Conservation (phyloP, 2,113 vertebrate genomes). For the Nesoenas mayeri region DNA sequence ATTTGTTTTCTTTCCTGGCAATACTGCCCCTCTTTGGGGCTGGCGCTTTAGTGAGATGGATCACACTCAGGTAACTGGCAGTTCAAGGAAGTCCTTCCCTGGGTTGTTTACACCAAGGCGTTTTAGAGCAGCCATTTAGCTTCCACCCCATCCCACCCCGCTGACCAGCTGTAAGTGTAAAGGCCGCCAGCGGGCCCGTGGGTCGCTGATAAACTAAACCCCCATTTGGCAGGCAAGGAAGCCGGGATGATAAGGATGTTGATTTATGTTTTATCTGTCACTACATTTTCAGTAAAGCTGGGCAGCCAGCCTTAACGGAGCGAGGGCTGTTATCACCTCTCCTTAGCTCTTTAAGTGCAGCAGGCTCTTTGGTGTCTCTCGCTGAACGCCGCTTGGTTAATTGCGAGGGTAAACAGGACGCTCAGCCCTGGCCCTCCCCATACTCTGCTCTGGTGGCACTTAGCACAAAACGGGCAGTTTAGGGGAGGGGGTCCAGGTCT, state of each 20-base stretch:
- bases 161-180: conserved; percentile 60
- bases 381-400: conserved; percentile 54
- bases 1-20: conserved; percentile 77
- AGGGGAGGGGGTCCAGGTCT: background rate
- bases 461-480: background rate
- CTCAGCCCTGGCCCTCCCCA: accelerated
- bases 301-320: conserved; percentile 76
- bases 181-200: conserved; percentile 59
- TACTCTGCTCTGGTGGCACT: background rate
- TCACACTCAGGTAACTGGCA: conserved; percentile 66
- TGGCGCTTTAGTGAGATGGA: conserved; percentile 82
- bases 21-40: conserved; percentile 49
- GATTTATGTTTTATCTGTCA: conserved; percentile 86
- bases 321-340: conserved; percentile 75
- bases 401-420: conserved; percentile 53
- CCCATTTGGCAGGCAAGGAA: conserved; percentile 82
- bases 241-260: conserved; percentile 76
- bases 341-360: conserved; percentile 76
- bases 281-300: conserved; percentile 77
- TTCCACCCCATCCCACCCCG: conserved; percentile 56
- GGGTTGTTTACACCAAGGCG: conserved; percentile 78
- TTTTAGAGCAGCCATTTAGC: conserved; percentile 80
- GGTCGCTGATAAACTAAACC: conserved; percentile 78
- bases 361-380: conserved; percentile 63
- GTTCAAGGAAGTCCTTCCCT: conserved; percentile 76